These are phyloP conservation scores for Criorhina ranunculi DNA, from an alignment of 2,888 invertebrate species.

Conservation along the genomic window DNA sequence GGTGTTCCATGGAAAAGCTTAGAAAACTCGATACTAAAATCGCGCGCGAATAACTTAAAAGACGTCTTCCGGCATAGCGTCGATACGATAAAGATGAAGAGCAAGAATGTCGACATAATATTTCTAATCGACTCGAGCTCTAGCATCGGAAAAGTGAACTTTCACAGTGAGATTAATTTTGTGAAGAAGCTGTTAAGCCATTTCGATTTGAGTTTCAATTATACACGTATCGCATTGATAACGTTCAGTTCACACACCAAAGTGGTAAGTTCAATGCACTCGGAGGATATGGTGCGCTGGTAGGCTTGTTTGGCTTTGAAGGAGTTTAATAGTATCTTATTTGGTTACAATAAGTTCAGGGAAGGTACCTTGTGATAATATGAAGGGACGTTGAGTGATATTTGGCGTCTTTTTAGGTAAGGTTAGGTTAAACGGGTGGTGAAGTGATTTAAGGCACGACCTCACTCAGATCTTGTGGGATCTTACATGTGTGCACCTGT, in stretches of 20 bases:
- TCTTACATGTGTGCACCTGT: too few relatives aligned
- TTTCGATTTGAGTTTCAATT: conserved; percentile 87
- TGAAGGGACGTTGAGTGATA: too few relatives aligned
- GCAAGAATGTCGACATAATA: conserved; percentile 86
- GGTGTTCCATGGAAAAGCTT: conserved; percentile 58
- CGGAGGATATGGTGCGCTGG: too few relatives aligned
- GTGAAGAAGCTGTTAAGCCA: conserved; percentile 88
- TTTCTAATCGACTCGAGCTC: conserved; percentile 90
- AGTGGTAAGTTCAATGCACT: conserved; percentile 84
- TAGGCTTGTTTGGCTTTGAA: too few relatives aligned
- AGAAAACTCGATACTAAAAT: conserved; percentile 65
- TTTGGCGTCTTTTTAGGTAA: too few relatives aligned
- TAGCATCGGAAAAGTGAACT: conserved; percentile 88
- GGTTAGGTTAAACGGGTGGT: too few relatives aligned
- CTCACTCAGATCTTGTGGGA: too few relatives aligned
- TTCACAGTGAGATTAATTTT: conserved; percentile 88
- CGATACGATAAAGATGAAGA: conserved; percentile 84
- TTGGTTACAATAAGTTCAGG: too few relatives aligned
- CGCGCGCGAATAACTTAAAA: conserved; percentile 51
- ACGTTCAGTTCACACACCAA: conserved; percentile 87
- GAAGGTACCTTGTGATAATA: too few relatives aligned
- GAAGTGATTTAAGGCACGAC: too few relatives aligned
- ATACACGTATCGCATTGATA: conserved; percentile 88
- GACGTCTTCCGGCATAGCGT: conserved; percentile 85
- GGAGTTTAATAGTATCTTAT: too few relatives aligned